Evolutionary conservation across 2,888 invertebrate species (phyloP).

Genomic region (Drosophila siamana): DNA sequence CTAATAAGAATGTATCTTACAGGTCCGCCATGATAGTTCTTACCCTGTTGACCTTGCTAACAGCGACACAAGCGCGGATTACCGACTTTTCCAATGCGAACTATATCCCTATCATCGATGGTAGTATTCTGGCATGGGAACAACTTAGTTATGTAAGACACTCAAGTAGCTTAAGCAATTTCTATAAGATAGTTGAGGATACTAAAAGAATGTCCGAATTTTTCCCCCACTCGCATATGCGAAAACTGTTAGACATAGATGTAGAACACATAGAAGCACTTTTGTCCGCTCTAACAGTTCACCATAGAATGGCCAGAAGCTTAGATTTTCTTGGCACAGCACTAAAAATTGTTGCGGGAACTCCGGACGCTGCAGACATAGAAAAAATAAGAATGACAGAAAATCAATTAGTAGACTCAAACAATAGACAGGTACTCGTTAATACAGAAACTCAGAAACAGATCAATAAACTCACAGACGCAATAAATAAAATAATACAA

Average conservation of each 20-base stretch:
- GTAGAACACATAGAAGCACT: no score
- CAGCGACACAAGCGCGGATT: background rate
- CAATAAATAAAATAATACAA: constrained; percentile 3
- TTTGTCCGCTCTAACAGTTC: background rate
- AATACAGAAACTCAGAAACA: constrained; percentile 10
- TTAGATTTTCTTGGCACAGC: background rate
- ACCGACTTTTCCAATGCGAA: background rate
- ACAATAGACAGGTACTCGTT: constrained; percentile 7
- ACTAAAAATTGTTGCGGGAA: constrained; percentile 12
- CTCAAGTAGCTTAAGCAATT: background rate
- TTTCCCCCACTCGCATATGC: constrained; percentile 1
- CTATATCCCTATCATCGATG: background rate
- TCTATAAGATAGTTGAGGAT: background rate
- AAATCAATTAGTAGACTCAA: constrained; percentile 4
- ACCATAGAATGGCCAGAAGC: background rate
- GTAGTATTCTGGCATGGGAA: background rate
- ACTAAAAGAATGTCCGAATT: background rate
- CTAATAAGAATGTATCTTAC: background rate
- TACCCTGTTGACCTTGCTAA: background rate
- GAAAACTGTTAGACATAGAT: constrained; percentile 9
- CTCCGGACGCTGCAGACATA: constrained; percentile 10
- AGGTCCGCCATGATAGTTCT: background rate
- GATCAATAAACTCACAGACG: constrained; percentile 6
- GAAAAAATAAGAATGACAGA: background rate
- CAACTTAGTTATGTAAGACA: background rate